These are phyloP conservation scores for Spatulosminthurus flaviceps DNA, from an alignment of 2,888 invertebrate genomes.

Conservation along the genomic window DNA sequence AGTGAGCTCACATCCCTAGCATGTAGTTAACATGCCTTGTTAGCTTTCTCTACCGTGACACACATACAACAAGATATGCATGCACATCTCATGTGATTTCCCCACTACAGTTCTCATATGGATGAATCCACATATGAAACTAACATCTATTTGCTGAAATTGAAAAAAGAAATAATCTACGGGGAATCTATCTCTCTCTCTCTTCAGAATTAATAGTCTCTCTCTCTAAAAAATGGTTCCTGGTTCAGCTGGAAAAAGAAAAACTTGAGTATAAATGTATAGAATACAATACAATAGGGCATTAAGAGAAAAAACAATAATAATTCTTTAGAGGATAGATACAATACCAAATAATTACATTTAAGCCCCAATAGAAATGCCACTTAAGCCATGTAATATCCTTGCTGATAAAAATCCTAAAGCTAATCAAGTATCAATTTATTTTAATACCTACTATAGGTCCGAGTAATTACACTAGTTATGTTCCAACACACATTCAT, in stretches of 20 bases:
- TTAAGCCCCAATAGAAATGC: neutral
- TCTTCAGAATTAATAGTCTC: too few species aligned
- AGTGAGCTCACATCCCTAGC: neutral
- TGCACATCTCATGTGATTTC: neutral
- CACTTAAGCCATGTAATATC: neutral
- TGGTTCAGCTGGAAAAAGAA: neutral
- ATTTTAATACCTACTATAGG: neutral
- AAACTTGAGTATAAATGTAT: neutral
- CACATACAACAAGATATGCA: neutral
- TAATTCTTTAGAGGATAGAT: too few species aligned
- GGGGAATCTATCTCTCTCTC: too few species aligned
- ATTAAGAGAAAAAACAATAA: too few species aligned
- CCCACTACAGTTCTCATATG: too few species aligned
- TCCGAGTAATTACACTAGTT: too few species aligned
- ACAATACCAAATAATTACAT: neutral
- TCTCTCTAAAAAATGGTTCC: neutral
- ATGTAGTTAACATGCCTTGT: neutral
- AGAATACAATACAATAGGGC: too few species aligned
- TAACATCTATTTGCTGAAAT: neutral
- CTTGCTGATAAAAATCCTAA: neutral
- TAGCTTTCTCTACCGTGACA: neutral
- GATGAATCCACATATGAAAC: neutral
- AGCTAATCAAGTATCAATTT: neutral
- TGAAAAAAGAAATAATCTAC: slow-evolving; percentile 13
- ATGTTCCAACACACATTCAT: neutral